A percentile compares a stretch with the other conserved stretches of the same genome.
Evolutionary conservation across 1,140 invertebrate genomes (phyloP).

Genomic region (Tetramorium alpestre): DNA sequence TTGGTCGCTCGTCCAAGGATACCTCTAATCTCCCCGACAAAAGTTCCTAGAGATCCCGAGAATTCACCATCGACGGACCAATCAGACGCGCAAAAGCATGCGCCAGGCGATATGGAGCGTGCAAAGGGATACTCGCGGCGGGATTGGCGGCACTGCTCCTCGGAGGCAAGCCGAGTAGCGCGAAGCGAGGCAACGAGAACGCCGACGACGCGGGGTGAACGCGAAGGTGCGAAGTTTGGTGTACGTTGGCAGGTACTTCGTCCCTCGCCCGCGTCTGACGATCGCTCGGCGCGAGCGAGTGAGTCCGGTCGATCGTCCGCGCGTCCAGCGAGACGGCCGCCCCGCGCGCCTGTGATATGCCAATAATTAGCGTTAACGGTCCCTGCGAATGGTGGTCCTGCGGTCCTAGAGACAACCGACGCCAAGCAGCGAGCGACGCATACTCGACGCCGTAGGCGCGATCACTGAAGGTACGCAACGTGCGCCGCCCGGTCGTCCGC

Average conservation of each 20-base stretch:
- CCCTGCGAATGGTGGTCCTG: slow-evolving; percentile 29
- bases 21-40: neutral
- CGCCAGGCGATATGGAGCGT: neutral
- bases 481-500: too few species aligned
- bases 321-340: neutral
- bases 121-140: neutral
- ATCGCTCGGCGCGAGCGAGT: too few species aligned
- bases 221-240: neutral
- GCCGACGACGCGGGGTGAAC: neutral
- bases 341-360: slow-evolving; percentile 31
- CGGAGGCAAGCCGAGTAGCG: slow-evolving; percentile 25
- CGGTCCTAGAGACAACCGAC: slow-evolving; percentile 11
- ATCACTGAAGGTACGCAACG: slow-evolving; percentile 45
- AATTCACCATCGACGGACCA: neutral
- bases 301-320: neutral
- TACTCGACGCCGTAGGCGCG: neutral
- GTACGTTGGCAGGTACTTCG: neutral
- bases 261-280: neutral
- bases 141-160: neutral
- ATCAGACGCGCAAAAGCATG: too few species aligned
- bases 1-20: too few species aligned
- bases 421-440: slow-evolving; percentile 9
- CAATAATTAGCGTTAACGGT: slow-evolving; percentile 23
- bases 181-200: slow-evolving; percentile 16
- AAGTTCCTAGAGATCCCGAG: neutral